Conservation (phyloP, 2,888 invertebrate genomes). For the Lasioglossum zephyrum region DNA sequence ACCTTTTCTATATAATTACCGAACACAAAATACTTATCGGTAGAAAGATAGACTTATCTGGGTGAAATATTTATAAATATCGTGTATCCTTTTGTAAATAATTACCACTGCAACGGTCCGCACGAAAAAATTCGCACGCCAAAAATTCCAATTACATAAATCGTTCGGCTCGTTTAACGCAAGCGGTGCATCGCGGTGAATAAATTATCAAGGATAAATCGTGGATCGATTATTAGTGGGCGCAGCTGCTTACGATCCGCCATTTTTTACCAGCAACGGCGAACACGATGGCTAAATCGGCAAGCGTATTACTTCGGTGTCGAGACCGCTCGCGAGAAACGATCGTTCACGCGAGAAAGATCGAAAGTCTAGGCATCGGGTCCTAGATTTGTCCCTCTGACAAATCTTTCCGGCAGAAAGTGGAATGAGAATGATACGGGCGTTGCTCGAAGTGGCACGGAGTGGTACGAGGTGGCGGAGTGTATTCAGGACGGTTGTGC, state of each 20-base stretch:
- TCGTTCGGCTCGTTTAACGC: not conserved
- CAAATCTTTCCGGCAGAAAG: not conserved
- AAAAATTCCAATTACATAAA: not conserved
- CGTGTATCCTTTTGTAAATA: not conserved
- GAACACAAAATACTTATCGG: too few species aligned
- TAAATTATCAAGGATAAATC: slow-evolving; percentile 1
- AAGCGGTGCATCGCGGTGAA: not conserved
- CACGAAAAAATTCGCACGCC: not conserved
- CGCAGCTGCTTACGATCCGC: not conserved
- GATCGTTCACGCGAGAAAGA: not conserved
- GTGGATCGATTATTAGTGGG: not conserved
- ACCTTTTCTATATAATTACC: too few species aligned
- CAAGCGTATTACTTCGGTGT: not conserved
- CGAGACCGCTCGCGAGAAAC: not conserved
- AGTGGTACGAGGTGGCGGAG: too few species aligned
- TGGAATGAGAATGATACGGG: not conserved
- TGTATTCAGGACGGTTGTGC: too few species aligned
- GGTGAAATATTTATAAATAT: too few species aligned
- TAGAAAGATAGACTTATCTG: too few species aligned
- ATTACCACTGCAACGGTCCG: not conserved
- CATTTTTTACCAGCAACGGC: not conserved
- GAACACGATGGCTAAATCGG: not conserved
- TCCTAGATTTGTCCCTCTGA: not conserved
- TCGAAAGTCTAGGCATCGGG: not conserved
- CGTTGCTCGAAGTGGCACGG: not conserved